Evolutionary conservation across 1,140 invertebrate genomes (phyloP).

Genomic region (Pachypeltis micranthus): DNA sequence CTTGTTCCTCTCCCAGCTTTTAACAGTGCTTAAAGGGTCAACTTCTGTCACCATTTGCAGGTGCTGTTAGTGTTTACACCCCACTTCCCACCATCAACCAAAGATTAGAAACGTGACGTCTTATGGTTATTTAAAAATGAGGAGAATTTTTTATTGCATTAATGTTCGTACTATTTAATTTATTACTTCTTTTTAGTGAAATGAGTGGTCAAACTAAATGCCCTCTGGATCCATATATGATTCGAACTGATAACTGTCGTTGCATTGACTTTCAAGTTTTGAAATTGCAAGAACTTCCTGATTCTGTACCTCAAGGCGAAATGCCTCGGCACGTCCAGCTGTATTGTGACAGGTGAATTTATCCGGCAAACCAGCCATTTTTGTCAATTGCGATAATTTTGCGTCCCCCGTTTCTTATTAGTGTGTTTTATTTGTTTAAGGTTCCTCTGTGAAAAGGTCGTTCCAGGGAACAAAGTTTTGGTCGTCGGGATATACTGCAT

Average conservation of each 20-base stretch:
- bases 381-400: no score
- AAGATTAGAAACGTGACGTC: not conserved
- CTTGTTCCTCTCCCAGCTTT: no score
- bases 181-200: constrained; percentile 48
- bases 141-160: constrained; percentile 10
- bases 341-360: constrained; percentile 82
- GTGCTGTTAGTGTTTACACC: no score
- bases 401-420: no score
- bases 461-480: constrained; percentile 90
- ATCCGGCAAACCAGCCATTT: no score
- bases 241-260: constrained; percentile 91
- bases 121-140: not conserved
- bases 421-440: constrained; percentile 31
- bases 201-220: constrained; percentile 81
- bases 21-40: no score
- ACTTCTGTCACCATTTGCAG: no score
- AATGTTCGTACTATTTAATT: constrained; percentile 18
- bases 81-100: no score
- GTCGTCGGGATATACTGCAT: constrained; percentile 95
- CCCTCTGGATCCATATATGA: constrained; percentile 95
- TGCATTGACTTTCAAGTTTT: constrained; percentile 89
- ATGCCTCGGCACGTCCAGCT: constrained; percentile 93
- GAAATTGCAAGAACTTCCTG: constrained; percentile 93
- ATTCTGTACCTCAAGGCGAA: constrained; percentile 95
- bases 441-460: constrained; percentile 86